A percentile compares a stretch with the other conserved stretches of the same genome.
phyloP scores from a whole-genome alignment of 2,888 invertebrate species.

The Epinotia nisella region DNA sequence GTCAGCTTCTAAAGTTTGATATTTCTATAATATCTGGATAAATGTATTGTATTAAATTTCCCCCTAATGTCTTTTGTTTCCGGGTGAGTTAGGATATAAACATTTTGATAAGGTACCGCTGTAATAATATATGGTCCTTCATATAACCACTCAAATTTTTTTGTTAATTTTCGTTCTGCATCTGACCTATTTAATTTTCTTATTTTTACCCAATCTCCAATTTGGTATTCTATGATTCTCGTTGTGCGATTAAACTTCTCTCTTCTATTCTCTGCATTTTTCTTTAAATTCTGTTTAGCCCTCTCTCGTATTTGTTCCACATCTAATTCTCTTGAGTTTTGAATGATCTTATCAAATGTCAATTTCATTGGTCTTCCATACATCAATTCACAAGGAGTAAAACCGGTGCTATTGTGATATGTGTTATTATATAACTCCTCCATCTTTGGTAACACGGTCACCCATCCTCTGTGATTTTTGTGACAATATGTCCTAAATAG shows the following conservation, averaged over 20 bases:
- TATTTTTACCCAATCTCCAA: background rate
- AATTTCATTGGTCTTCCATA: background rate
- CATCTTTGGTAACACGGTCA: background rate
- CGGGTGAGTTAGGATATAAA: background rate
- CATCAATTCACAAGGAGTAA: background rate
- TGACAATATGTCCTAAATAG: too few relatives aligned
- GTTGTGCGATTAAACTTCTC: background rate
- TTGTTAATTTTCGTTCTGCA: slow-evolving; percentile 1
- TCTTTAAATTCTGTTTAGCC: background rate
- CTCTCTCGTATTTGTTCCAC: background rate
- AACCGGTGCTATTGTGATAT: background rate
- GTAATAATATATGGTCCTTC: background rate
- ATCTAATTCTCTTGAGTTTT: background rate
- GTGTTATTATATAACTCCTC: background rate
- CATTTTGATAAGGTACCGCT: slow-evolving; percentile 5
- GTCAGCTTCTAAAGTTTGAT: too few relatives aligned
- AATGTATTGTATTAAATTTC: too few relatives aligned
- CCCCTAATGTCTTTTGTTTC: too few relatives aligned
- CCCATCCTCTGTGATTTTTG: background rate
- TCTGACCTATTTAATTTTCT: slow-evolving; percentile 15
- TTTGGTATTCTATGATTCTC: background rate
- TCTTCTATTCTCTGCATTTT: background rate
- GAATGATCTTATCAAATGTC: background rate
- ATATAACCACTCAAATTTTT: background rate
- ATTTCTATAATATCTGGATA: too few relatives aligned